Evolutionary conservation across 2,888 invertebrate species (phyloP).

Genomic region (Drosophila paracracens): DNA sequence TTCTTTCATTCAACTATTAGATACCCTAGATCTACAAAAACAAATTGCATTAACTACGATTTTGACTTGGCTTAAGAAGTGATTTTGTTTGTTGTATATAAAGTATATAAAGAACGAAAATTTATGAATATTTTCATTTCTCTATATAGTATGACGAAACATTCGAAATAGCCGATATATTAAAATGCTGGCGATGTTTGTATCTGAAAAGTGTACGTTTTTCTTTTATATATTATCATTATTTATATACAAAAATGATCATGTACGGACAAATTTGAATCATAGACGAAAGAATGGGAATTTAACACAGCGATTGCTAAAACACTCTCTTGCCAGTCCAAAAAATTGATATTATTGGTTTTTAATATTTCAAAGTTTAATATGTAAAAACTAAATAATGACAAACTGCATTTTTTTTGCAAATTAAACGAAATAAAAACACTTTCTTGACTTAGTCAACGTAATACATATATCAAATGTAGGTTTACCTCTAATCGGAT

Average conservation of each 20-base stretch:
- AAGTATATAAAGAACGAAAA: too few relatives aligned
- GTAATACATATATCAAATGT: not conserved
- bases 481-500: not conserved
- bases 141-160: not conserved
- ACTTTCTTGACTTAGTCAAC: not conserved
- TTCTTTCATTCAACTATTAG: not conserved
- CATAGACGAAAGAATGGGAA: not conserved
- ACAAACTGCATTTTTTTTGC: not conserved
- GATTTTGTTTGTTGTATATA: not conserved
- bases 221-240: not conserved
- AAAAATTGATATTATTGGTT: not conserved
- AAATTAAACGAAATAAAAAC: not conserved
- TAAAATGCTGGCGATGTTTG: not conserved
- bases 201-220: not conserved
- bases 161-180: not conserved
- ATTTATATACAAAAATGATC: not conserved
- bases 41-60: not conserved
- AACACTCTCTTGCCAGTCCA: not conserved
- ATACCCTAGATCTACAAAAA: conserved; percentile 1
- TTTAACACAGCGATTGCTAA: not conserved
- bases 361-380: not conserved
- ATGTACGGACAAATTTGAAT: not conserved
- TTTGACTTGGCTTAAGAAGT: not conserved
- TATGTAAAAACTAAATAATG: not conserved
- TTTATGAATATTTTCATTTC: not conserved